A percentile compares a stretch with the other conserved stretches of the same genome.
phyloP scores from a whole-genome alignment of 2,888 invertebrate species.

The Cryptus armator region DNA sequence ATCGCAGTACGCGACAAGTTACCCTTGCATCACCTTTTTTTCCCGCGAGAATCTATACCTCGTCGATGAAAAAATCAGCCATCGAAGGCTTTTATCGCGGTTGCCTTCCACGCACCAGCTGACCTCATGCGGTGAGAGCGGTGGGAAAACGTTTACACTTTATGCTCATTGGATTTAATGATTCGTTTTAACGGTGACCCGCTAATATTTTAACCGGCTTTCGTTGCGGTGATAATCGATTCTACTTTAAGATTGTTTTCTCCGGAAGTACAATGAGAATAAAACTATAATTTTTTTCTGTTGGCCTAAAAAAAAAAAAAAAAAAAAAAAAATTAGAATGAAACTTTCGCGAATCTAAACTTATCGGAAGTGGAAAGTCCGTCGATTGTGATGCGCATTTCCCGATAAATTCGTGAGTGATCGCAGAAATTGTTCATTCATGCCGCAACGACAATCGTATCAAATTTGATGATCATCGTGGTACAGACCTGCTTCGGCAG shows the following conservation, averaged over 20 bases:
- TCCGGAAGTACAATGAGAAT: background rate
- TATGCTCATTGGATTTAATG: constrained; percentile 36
- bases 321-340: background rate
- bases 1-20: constrained; percentile 8
- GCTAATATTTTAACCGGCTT: constrained; percentile 10
- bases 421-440: background rate
- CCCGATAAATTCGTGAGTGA: background rate
- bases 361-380: too few species aligned
- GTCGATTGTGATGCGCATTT: constrained; percentile 4
- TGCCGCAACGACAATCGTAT: background rate
- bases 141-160: constrained; percentile 39
- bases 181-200: constrained; percentile 13
- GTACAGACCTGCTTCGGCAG: background rate
- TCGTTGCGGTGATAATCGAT: background rate
- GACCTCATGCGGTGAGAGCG: constrained; percentile 27
- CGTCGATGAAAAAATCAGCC: constrained; percentile 29
- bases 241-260: constrained; percentile 5
- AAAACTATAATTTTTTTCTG: too few species aligned
- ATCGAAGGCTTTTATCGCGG: constrained; percentile 30
- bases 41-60: constrained; percentile 11
- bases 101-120: constrained; percentile 12
- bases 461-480: background rate
- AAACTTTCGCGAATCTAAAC: background rate
- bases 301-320: too few species aligned
- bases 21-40: constrained; percentile 7